A percentile compares a stretch with the other conserved stretches of the same genome.
Evolutionary conservation across 2,797 vertebrate species (phyloP).

Genomic region (Zalophus californianus): DNA sequence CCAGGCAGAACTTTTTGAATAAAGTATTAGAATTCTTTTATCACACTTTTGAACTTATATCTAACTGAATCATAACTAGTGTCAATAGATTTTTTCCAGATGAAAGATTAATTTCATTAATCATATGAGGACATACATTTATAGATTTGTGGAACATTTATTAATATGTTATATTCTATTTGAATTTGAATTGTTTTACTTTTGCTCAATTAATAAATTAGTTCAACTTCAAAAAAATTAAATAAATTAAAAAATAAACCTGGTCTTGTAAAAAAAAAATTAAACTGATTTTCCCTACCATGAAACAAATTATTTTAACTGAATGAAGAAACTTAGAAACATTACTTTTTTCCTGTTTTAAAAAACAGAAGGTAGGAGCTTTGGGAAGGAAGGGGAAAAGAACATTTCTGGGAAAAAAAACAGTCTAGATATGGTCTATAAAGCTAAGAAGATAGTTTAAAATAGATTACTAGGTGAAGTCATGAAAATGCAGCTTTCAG

Average conservation of each 20-base stretch:
- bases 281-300: slow-evolving; percentile 27
- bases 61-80: neutral
- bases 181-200: neutral
- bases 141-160: neutral
- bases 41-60: neutral
- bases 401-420: neutral
- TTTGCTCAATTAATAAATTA: neutral
- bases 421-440: neutral
- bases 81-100: neutral
- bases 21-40: neutral
- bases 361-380: slow-evolving; percentile 1
- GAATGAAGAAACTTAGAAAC: slow-evolving; percentile 29
- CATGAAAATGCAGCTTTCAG: slow-evolving; percentile 6
- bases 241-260: neutral
- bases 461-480: slow-evolving; percentile 40
- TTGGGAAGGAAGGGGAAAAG: neutral
- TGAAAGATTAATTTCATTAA: neutral
- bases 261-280: neutral
- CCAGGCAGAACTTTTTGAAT: neutral
- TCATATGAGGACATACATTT: neutral
- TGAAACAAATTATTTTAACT: slow-evolving; percentile 55
- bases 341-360: neutral
- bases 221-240: neutral
- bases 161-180: neutral
- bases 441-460: slow-evolving; percentile 38